Evolutionary conservation across 1,140 invertebrate species (phyloP), one percentile per base, ranked within the genome.

Genomic region (Drosophila lacertosa): DNA sequence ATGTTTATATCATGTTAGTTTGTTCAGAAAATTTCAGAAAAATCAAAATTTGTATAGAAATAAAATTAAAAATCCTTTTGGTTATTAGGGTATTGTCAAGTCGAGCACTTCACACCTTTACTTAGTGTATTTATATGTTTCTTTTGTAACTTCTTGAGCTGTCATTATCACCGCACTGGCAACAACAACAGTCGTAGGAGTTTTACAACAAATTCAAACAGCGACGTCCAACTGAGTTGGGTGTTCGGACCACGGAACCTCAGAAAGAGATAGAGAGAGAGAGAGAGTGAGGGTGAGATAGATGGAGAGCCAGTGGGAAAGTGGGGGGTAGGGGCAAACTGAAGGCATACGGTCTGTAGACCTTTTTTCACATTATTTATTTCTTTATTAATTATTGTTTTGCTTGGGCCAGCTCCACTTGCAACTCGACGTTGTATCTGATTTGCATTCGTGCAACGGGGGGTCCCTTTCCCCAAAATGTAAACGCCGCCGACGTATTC

Each of bases 321-420:
- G 4, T 5, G 4, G 26, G 26, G 6, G 5, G 9, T 7, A 15
- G 9, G 0, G 45, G 4, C 9, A 9, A 26, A 1, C 15, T 0
- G 44, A 15, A n/a, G 16, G 11, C 10, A n/a, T n/a, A n/a, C n/a
- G n/a, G n/a, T n/a, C 13, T 20, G 16, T n/a, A 39, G 15, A 48
- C 54, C 44, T 44, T 45, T 44, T 45, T 33, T 44, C 68, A 60
- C 40, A 55, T 67, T 77, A 63, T 57, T 69, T 68, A 77, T 73
- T 82, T 77, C 74, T 77, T 77, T 84, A 81, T 84, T 81, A 86
- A 86, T 84, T 84, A 74, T 80, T 72, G 60, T 47, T 65, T 64
- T 45, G 7, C 37, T 20, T n/a, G n/a, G n/a, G n/a, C n/a, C n/a
- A n/a, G n/a, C 20, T 18, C 45, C 10, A 18, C 29, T 54, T 47